Conservation (phyloP, 2,113 vertebrate species). For the Rhinolophus ferrumequinum region DNA sequence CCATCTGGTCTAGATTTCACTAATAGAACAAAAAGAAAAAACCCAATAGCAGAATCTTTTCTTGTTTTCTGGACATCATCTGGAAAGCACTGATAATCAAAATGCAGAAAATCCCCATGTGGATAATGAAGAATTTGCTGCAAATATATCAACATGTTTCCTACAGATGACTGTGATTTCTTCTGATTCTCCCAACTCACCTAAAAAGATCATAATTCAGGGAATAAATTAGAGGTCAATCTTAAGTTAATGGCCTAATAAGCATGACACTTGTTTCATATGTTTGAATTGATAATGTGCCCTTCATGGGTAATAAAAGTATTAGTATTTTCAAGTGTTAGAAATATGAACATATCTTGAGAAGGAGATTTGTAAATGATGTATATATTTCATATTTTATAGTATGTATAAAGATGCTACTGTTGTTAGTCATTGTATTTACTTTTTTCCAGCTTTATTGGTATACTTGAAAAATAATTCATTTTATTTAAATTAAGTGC, state of each 20-base stretch:
- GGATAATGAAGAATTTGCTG: background rate
- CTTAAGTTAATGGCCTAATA: background rate
- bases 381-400: background rate
- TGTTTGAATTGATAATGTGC: background rate
- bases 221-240: background rate
- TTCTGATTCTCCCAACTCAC: background rate
- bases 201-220: conserved; percentile 22
- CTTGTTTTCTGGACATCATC: conserved; percentile 4
- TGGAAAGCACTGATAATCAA: conserved; percentile 1
- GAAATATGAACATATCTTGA: background rate
- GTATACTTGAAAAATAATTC: background rate
- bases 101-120: background rate
- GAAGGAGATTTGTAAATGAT: background rate
- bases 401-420: background rate
- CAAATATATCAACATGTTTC: background rate
- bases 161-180: background rate
- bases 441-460: background rate
- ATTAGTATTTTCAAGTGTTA: background rate
- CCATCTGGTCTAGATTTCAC: conserved; percentile 29
- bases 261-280: background rate
- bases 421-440: background rate
- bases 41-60: background rate
- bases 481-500: conserved; percentile 50
- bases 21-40: background rate
- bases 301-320: conserved; percentile 17